A percentile compares a stretch with the other conserved stretches of the same genome.
phyloP scores from a whole-genome alignment of 2,113 vertebrate genomes.

The Atherinomorus stipes region DNA sequence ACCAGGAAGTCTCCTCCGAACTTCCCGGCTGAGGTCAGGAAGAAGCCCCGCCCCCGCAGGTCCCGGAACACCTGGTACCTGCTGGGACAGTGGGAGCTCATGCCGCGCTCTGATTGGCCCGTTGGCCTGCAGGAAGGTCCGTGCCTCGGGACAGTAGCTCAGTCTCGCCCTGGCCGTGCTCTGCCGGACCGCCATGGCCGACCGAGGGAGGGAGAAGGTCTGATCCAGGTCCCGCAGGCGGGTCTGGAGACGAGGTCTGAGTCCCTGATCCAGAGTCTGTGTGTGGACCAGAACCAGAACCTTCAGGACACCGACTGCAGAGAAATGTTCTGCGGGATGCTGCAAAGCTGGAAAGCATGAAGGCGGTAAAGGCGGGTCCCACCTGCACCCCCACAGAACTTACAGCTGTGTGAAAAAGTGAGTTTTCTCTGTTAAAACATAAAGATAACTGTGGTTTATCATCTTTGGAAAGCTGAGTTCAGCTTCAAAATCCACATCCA shows the following conservation, averaged over 20 bases:
- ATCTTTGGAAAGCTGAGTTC: too few relatives aligned
- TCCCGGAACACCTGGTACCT: slow-evolving; percentile 87
- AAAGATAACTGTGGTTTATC: too few relatives aligned
- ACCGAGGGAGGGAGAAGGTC: slow-evolving; percentile 76
- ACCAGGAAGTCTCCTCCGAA: slow-evolving; percentile 93
- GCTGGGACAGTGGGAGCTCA: slow-evolving; percentile 42
- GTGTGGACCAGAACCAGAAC: slow-evolving; percentile 10
- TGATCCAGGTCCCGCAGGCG: slow-evolving; percentile 71
- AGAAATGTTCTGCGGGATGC: too few relatives aligned
- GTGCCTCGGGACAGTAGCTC: slow-evolving; percentile 60
- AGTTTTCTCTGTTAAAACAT: too few relatives aligned
- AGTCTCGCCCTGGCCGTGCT: slow-evolving; percentile 76
- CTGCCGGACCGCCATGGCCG: slow-evolving; percentile 83
- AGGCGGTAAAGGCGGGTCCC: too few relatives aligned
- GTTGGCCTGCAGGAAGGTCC: slow-evolving; percentile 67
- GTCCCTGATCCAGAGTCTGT: slow-evolving; percentile 3
- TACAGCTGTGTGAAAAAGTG: too few relatives aligned
- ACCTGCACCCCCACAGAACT: too few relatives aligned
- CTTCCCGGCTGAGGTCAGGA: slow-evolving; percentile 88
- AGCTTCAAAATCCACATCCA: too few relatives aligned
- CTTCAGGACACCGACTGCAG: background rate
- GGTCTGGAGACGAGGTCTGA: slow-evolving; percentile 20
- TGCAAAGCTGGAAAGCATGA: too few relatives aligned
- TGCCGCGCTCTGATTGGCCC: slow-evolving; percentile 77
- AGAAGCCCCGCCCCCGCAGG: slow-evolving; percentile 87